A percentile compares a stretch with the other conserved stretches of the same genome.
Conservation (phyloP, 2,113 vertebrate species). For the Malurus melanocephalus region DNA sequence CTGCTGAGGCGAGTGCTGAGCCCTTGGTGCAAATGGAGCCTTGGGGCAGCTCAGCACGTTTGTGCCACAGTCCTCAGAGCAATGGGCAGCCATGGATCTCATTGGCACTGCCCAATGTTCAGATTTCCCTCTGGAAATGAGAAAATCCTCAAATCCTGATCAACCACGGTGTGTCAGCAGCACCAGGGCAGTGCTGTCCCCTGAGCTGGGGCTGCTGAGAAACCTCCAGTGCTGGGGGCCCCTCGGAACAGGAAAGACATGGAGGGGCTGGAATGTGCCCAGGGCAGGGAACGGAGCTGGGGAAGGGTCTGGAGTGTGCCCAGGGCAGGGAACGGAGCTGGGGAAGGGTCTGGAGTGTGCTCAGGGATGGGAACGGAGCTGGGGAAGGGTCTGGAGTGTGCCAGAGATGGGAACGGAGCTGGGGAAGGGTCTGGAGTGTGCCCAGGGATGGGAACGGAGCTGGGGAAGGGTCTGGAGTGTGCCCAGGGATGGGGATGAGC, state of each 20-base stretch:
- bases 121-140: neutral
- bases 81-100: neutral
- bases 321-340: no score
- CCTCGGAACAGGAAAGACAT: no score
- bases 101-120: neutral
- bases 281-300: neutral
- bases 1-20: neutral
- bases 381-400: no score
- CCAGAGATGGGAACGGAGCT: accelerated
- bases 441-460: no score
- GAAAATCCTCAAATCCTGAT: neutral
- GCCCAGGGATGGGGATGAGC: no score
- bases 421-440: no score
- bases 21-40: neutral
- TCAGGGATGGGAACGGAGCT: no score
- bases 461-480: no score
- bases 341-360: no score
- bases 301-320: no score
- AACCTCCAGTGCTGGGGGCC: neutral
- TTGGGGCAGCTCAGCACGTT: accelerated
- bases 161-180: neutral
- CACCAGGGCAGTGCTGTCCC: neutral
- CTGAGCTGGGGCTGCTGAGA: neutral
- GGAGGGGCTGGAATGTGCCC: neutral
- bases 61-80: neutral